A percentile compares a stretch with the other conserved stretches of the same genome.
Conservation (phyloP, 35 echinoderm and acorn worm genomes). For the Lytechinus pictus region DNA sequence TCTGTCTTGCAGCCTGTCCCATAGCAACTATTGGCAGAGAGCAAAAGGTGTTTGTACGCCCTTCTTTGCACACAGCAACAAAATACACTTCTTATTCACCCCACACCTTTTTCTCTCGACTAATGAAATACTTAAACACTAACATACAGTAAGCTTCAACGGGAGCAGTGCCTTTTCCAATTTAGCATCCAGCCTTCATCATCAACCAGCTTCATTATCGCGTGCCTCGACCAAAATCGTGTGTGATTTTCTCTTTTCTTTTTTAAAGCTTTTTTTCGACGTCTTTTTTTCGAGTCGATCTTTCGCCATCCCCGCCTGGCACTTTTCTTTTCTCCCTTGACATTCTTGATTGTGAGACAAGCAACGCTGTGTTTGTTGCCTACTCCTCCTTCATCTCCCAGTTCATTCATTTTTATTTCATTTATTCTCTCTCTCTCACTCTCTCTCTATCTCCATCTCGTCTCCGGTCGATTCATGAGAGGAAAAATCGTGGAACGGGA, state of each 20-base stretch:
- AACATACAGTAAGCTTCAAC: neutral
- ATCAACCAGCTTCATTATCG: neutral
- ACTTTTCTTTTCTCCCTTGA: neutral
- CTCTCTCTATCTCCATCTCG: neutral
- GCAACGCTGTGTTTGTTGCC: neutral
- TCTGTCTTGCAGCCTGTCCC: neutral
- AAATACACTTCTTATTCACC: neutral
- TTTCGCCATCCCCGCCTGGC: neutral
- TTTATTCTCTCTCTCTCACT: neutral
- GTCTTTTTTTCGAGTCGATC: neutral
- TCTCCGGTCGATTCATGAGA: neutral
- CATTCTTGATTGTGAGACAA: neutral
- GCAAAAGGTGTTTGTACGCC: constrained; percentile 1
- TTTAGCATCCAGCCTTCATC: neutral
- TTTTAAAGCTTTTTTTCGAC: neutral
- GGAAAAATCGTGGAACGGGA: constrained; percentile 8
- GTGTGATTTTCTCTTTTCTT: neutral
- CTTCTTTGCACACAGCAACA: neutral
- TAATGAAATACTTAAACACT: constrained; percentile 43
- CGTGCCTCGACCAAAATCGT: constrained; percentile 20
- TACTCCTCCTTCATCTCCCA: neutral
- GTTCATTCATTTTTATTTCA: neutral
- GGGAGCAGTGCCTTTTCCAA: constrained; percentile 13
- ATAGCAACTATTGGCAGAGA: neutral
- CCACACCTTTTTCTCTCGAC: neutral